Conservation (phyloP, 2,888 invertebrate genomes). For the Brenthis daphne region DNA sequence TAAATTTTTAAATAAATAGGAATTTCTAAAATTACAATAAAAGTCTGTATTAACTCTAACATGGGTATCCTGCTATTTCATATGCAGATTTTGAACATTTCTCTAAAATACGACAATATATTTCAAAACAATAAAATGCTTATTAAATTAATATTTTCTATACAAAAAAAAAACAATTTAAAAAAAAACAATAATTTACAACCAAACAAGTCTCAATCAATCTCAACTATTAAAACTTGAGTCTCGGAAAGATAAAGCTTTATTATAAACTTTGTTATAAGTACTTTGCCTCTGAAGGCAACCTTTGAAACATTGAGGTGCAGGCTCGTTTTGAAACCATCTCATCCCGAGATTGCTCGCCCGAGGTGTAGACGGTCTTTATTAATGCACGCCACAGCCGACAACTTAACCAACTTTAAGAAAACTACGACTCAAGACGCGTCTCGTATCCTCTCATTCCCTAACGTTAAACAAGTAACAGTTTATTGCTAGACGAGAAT, state of each 20-base stretch:
- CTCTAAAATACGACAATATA: too few relatives aligned
- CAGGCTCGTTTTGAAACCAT: slow-evolving; percentile 22
- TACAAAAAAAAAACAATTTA: too few relatives aligned
- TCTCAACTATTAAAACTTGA: background rate
- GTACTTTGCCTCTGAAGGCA: slow-evolving; percentile 16
- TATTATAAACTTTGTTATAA: slow-evolving; percentile 25
- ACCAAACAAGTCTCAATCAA: background rate
- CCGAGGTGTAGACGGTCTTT: slow-evolving; percentile 49
- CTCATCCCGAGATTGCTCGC: slow-evolving; percentile 52
- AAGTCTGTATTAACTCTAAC: background rate
- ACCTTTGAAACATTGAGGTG: slow-evolving; percentile 35
- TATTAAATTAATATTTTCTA: too few relatives aligned
- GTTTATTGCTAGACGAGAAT: slow-evolving; percentile 64
- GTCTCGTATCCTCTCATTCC: slow-evolving; percentile 56
- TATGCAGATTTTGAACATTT: too few relatives aligned
- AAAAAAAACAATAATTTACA: background rate
- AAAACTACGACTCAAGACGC: slow-evolving; percentile 56
- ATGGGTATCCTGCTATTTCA: too few relatives aligned
- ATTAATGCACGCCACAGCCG: slow-evolving; percentile 57
- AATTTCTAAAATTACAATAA: background rate
- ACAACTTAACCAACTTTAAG: slow-evolving; percentile 65
- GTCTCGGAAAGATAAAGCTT: slow-evolving; percentile 4
- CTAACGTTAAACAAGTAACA: slow-evolving; percentile 66
- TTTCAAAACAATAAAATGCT: too few relatives aligned
- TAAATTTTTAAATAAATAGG: slow-evolving; percentile 1